Evolutionary conservation across 2,888 invertebrate species (phyloP).

Genomic region (Pyralis farinalis): DNA sequence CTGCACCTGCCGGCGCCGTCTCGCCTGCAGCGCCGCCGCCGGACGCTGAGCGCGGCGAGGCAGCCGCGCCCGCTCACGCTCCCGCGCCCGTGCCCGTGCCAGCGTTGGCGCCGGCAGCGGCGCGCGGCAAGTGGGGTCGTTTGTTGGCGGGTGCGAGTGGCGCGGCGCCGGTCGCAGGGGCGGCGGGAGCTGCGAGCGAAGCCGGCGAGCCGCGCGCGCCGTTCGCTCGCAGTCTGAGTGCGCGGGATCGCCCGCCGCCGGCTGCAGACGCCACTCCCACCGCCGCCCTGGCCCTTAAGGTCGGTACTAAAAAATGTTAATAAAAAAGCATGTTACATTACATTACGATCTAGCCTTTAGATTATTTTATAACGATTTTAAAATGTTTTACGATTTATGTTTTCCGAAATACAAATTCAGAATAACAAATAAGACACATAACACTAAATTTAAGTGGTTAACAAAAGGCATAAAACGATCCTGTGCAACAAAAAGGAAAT

Average conservation of each 20-base stretch:
- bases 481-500: too few relatives aligned
- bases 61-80: slow-evolving; percentile 17
- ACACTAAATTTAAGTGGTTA: too few relatives aligned
- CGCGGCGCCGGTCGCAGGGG: slow-evolving; percentile 58
- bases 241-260: slow-evolving; percentile 69
- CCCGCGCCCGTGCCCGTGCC: slow-evolving; percentile 42
- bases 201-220: slow-evolving; percentile 32
- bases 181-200: slow-evolving; percentile 57
- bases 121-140: slow-evolving; percentile 89
- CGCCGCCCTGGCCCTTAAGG: slow-evolving; percentile 61
- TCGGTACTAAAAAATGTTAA: too few relatives aligned
- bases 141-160: slow-evolving; percentile 82
- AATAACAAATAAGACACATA: too few relatives aligned
- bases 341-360: too few relatives aligned
- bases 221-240: slow-evolving; percentile 58
- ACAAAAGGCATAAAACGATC: too few relatives aligned
- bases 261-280: slow-evolving; percentile 69
- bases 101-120: slow-evolving; percentile 30
- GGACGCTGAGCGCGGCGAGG: slow-evolving; percentile 36
- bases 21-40: slow-evolving; percentile 37
- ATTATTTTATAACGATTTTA: too few relatives aligned
- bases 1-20: slow-evolving; percentile 31
- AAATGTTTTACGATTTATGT: too few relatives aligned
- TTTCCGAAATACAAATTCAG: too few relatives aligned
- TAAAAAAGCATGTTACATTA: too few relatives aligned